A percentile compares a stretch with the other conserved stretches of the same genome.
phyloP scores from a whole-genome alignment of 2,888 invertebrate species.

The Candidula unifasciata region DNA sequence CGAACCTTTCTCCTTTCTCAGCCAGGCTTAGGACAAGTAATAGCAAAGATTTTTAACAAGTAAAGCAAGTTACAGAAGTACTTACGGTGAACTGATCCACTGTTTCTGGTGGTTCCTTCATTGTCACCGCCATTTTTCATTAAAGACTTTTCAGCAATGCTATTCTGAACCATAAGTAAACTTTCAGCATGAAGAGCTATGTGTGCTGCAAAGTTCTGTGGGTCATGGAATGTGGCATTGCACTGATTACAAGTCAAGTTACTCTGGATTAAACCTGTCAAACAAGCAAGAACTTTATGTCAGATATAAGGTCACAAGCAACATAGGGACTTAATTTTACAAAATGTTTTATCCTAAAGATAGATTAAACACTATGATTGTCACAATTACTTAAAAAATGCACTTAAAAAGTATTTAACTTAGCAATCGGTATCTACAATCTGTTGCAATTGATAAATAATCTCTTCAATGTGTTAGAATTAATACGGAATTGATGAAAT shows the following conservation, averaged over 20 bases:
- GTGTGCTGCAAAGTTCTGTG: slow-evolving; percentile 45
- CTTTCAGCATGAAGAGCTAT: slow-evolving; percentile 40
- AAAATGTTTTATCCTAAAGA: no score
- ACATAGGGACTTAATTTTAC: not conserved
- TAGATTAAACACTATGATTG: no score
- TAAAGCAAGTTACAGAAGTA: not conserved
- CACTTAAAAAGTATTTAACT: no score
- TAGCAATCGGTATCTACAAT: no score
- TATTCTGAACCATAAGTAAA: slow-evolving; percentile 23
- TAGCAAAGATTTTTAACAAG: no score
- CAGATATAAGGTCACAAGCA: no score
- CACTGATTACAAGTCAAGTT: slow-evolving; percentile 72
- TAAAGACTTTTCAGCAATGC: slow-evolving; percentile 13
- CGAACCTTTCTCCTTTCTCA: no score
- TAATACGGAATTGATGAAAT: no score
- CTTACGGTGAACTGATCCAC: not conserved
- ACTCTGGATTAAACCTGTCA: slow-evolving; percentile 33
- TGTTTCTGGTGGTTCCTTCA: not conserved
- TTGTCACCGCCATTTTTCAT: not conserved
- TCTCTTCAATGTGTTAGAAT: no score
- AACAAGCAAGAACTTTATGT: slow-evolving; percentile 19
- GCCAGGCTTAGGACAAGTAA: no score
- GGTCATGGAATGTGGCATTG: slow-evolving; percentile 71
- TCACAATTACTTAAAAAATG: no score
- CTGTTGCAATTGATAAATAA: no score